phyloP scores from a whole-genome alignment of 2,113 vertebrate species.

The Neotoma lepida region DNA sequence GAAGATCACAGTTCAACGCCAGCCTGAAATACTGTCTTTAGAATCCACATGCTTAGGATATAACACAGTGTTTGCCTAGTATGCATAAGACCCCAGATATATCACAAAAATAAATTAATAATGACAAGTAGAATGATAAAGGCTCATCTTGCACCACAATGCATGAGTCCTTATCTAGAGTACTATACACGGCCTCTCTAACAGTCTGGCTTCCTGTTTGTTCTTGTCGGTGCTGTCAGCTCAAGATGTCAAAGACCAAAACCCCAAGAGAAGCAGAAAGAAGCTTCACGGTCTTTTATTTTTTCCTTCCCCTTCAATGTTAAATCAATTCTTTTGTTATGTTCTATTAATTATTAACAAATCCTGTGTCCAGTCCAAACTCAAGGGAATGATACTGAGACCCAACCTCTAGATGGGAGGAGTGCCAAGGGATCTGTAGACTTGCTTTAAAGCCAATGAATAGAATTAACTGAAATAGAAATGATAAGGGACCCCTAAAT shows the following conservation, averaged over 20 bases:
- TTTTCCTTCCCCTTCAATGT: not conserved
- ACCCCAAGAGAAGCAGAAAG: not conserved
- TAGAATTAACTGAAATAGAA: not conserved
- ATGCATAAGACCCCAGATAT: not conserved
- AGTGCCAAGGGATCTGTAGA: not conserved
- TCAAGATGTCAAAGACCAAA: not conserved
- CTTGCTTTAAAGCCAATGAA: not conserved
- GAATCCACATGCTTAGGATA: not conserved
- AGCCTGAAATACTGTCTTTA: not conserved
- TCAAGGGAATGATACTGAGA: not conserved
- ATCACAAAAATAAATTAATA: not conserved
- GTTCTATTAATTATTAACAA: not conserved
- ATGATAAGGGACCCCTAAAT: not conserved
- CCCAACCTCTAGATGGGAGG: not conserved
- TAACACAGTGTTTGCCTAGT: not conserved
- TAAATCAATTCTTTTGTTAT: not conserved
- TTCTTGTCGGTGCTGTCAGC: not conserved
- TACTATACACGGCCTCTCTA: not conserved
- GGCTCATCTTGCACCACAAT: not conserved
- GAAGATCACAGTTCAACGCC: not conserved
- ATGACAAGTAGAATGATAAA: not conserved
- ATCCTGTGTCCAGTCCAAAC: not conserved
- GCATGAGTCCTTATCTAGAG: not conserved
- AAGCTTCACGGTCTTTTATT: not conserved
- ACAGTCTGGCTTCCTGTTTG: not conserved